phyloP scores from a whole-genome alignment of 2,888 invertebrate genomes.

The Vandiemenella viatica region DNA sequence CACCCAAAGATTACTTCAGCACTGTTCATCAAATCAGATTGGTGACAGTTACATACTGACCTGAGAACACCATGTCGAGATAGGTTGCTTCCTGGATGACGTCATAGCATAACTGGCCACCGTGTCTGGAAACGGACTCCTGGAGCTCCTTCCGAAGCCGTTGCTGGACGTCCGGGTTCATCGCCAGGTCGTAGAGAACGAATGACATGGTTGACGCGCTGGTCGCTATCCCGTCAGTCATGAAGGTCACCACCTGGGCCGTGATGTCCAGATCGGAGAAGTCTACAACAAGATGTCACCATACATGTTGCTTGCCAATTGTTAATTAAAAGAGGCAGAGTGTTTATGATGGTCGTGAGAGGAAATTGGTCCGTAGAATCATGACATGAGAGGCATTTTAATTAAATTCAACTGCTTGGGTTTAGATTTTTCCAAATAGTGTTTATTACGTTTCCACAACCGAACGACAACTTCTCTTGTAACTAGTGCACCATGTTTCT shows the following conservation, averaged over 20 bases:
- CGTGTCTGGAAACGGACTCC: neutral
- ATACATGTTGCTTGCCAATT: neutral
- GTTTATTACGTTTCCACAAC: too few relatives aligned
- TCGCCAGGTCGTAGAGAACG: neutral
- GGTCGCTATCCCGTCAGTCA: constrained; percentile 1
- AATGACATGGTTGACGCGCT: neutral
- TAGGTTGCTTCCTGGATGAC: neutral
- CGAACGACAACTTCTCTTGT: too few relatives aligned
- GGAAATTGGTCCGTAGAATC: too few relatives aligned
- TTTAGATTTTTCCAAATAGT: too few relatives aligned
- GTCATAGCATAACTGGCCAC: neutral
- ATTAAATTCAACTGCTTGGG: too few relatives aligned
- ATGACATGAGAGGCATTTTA: too few relatives aligned
- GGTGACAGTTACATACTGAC: neutral
- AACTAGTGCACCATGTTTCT: too few relatives aligned
- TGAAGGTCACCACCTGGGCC: neutral
- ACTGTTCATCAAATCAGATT: too few relatives aligned
- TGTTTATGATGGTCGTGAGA: too few relatives aligned
- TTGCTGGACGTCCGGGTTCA: neutral
- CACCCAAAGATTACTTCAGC: too few relatives aligned
- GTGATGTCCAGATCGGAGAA: neutral
- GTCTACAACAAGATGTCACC: neutral
- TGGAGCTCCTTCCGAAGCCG: neutral
- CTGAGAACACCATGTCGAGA: neutral
- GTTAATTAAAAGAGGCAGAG: too few relatives aligned